Base-by-base conservation (phyloP, 2,113 vertebrate genomes). In the Penelope pileata region DNA sequence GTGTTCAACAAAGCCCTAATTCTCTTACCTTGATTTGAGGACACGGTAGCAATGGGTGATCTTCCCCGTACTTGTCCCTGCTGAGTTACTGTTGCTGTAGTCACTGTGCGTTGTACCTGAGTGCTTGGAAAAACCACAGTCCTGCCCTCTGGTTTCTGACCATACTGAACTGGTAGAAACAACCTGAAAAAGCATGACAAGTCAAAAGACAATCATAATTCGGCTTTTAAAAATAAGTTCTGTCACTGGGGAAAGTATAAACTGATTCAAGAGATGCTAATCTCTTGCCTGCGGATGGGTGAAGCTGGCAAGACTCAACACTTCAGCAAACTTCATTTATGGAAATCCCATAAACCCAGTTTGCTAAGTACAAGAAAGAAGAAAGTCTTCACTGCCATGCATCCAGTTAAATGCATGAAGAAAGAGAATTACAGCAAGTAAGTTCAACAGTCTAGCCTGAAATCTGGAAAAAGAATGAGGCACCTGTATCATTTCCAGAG, bases 91-190 rank as follows among this genome's bases (percentile, higher is more conserved):
- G 97, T 96, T 0, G 97, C 91, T 32, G 98, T 93, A 45, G 98
- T 97, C 54, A 97, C 89, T 0, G 97, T 94, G 45, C 98, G 97
- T 3, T 98, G 98, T 22, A 98, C 98, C 78, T 98, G 98, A 83
- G 96, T 93, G 73, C 97, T 98, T 38, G 98, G 97, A 69, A 99
- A 96, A 58, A 97, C 78, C 2, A 98, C 98, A 10, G 98, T 98
- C 50, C 98, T 98, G 34, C 99, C 99, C 92, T 99, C 99, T 16
- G 99, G 98, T 86, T 99, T 99, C 68, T 99, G 99, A 43, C 99
- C 99, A 3, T 99, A 99, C 84, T 98, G 99, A 90, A 99, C 99
- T 0, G 99, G 98, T 84, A 99, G 99, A 91, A 99, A 99, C 96
- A 99, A 97, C 95, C 99, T 99, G 91, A 17, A 62, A 32, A 88